Evolutionary conservation across 2,888 invertebrate genomes (phyloP).

Genomic region (Cephus pulcher): DNA sequence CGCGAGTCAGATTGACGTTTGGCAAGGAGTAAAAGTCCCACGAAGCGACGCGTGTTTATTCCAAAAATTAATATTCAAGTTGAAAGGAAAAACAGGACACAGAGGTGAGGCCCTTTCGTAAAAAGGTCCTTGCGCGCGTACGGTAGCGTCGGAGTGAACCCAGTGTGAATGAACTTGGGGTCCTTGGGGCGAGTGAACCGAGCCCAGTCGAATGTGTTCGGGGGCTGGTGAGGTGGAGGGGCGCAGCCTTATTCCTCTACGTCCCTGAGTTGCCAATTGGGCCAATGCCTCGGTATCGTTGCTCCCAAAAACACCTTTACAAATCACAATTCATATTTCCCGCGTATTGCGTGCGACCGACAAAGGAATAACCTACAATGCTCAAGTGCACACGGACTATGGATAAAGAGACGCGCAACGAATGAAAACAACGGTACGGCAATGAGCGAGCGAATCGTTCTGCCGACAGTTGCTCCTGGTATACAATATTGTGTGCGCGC

Average conservation of each 20-base stretch:
- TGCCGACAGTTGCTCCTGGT: not conserved
- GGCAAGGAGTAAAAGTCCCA: not conserved
- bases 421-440: not conserved
- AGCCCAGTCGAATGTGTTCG: slow-evolving; percentile 16
- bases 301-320: slow-evolving; percentile 3
- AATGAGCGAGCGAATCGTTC: not conserved
- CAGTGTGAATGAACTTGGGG: not conserved
- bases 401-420: not conserved
- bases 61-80: not conserved
- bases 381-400: not conserved
- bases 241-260: not conserved
- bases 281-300: slow-evolving; percentile 37
- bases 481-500: not conserved
- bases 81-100: not conserved
- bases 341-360: not conserved
- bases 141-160: not conserved
- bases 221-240: slow-evolving; percentile 3
- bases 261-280: slow-evolving; percentile 45
- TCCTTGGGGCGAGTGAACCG: slow-evolving; percentile 2
- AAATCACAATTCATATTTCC: not conserved
- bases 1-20: not conserved
- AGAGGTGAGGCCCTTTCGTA: not conserved
- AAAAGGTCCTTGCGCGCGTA: not conserved
- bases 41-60: not conserved
- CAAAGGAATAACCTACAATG: not conserved